Conservation (phyloP, 2,113 vertebrate species). For the Montifringilla adamsi region DNA sequence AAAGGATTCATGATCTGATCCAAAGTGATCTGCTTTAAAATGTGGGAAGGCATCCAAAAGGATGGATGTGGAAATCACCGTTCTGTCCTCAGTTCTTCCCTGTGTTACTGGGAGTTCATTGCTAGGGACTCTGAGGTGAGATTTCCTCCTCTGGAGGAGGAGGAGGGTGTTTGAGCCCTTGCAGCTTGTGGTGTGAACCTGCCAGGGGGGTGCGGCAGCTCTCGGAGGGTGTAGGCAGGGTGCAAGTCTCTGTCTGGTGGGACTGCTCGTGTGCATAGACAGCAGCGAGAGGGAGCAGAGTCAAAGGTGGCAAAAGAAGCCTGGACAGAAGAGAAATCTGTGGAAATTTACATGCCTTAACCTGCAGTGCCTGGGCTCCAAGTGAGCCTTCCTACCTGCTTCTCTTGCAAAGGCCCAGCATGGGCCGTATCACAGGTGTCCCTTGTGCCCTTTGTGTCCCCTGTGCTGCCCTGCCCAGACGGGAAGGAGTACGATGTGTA, state of each 20-base stretch:
- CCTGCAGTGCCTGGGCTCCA: not conserved
- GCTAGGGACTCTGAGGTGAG: not conserved
- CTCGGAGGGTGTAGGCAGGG: not conserved
- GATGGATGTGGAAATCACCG: not conserved
- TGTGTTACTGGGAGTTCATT: not conserved
- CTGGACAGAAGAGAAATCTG: not conserved
- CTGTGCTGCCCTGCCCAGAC: conserved; percentile 63
- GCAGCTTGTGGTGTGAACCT: not conserved
- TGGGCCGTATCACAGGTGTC: not conserved
- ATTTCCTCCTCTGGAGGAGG: not conserved
- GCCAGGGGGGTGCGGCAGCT: not conserved
- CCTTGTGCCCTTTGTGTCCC: conserved; percentile 4
- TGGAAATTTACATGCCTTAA: not conserved
- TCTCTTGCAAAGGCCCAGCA: not conserved
- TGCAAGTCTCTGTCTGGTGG: not conserved
- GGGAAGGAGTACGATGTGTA: conserved; percentile 95
- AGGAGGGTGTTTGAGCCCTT: not conserved
- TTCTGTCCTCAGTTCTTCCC: not conserved
- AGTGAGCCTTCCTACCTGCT: not conserved
- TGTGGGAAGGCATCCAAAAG: not conserved
- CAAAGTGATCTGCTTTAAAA: not conserved
- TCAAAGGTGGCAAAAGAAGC: not conserved
- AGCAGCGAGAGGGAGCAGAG: not conserved
- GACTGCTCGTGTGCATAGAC: not conserved
- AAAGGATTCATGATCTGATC: not conserved